Base-by-base conservation (phyloP, 37 sponge, comb jelly and placozoan species). In the Chondrilla cf. caribensis region DNA sequence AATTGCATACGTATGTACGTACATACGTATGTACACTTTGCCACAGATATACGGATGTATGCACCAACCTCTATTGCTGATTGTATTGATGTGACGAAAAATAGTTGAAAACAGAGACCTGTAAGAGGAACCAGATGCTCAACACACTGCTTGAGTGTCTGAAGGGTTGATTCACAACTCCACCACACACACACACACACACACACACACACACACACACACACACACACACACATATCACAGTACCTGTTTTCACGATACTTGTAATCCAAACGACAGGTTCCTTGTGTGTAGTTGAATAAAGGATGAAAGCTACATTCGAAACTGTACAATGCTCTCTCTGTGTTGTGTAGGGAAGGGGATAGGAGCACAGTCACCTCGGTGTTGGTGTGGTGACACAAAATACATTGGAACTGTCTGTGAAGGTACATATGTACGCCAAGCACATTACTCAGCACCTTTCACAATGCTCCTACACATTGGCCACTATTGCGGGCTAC, bases 241-340 rank as follows among this genome's bases (percentile, higher is more conserved):
- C 38, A 72, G n/a, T 28, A 94, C 96, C 97, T 94, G 93, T 97
- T 97, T 59, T 97, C 97, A 54, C 87, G 73, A 60, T 78, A 84
- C 55, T 70, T 85, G 82, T 91, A 97, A 71, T 86, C 90, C 28
- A 97, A 72, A 42, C 93, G 60, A 70, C 97, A 97, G 70, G 79
- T 87, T 36, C 62, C 91, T 78, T 89, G 86, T 38, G 97, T 87
- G 36, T 82, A 77, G 85, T 92, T 97, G 85, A 94, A 97, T 29
- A 92, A 62, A 4, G 95, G 83, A 65, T 97, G 97, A 71, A 97
- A 94, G 36, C 57, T 84, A 22, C 86, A 84, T 85, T 97, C 97
- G 82, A 97, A 91, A 60, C 90, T 79, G 81, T 87, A 94, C 24
- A 97, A 80, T 31, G 97, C 90, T 55, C 95, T 59, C 78, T 95